A percentile compares a stretch with the other conserved stretches of the same genome.
Evolutionary conservation across 1,140 invertebrate species (phyloP).

Genomic region (Eurytemora carolleeae): DNA sequence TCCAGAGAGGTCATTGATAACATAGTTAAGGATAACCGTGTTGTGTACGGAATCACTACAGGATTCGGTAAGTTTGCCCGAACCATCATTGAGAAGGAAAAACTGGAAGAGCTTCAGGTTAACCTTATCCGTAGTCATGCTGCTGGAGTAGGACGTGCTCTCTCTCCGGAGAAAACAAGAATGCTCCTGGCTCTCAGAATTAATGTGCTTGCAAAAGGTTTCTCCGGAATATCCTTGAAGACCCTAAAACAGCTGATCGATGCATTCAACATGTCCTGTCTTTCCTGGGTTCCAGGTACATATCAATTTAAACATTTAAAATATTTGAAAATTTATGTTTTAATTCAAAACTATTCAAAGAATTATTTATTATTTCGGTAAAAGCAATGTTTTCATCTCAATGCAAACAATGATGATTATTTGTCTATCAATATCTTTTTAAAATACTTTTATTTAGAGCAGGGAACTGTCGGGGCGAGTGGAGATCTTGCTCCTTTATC

Average conservation of each 20-base stretch:
- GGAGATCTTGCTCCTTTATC: conserved; percentile 49
- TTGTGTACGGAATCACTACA: conserved; percentile 53
- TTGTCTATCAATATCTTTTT: too few relatives aligned
- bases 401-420: too few relatives aligned
- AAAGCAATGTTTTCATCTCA: too few relatives aligned
- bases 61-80: conserved; percentile 52
- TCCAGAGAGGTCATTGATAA: conserved; percentile 37
- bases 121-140: conserved; percentile 50
- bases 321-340: too few relatives aligned
- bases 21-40: conserved; percentile 39
- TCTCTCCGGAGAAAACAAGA: conserved; percentile 38
- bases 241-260: conserved; percentile 41
- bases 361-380: too few relatives aligned
- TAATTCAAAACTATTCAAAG: too few relatives aligned
- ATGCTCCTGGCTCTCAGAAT: conserved; percentile 49
- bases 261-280: conserved; percentile 47
- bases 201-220: conserved; percentile 49
- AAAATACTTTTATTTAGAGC: conserved; percentile 30
- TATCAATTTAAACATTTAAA: too few relatives aligned
- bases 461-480: conserved; percentile 50
- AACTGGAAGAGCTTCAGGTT: conserved; percentile 41
- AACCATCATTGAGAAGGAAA: conserved; percentile 35
- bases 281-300: conserved; percentile 42
- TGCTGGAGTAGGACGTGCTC: conserved; percentile 43
- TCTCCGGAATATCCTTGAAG: conserved; percentile 43